Conservation (phyloP, 2,797 vertebrate genomes). For the Percopsis omiscomaycus region DNA sequence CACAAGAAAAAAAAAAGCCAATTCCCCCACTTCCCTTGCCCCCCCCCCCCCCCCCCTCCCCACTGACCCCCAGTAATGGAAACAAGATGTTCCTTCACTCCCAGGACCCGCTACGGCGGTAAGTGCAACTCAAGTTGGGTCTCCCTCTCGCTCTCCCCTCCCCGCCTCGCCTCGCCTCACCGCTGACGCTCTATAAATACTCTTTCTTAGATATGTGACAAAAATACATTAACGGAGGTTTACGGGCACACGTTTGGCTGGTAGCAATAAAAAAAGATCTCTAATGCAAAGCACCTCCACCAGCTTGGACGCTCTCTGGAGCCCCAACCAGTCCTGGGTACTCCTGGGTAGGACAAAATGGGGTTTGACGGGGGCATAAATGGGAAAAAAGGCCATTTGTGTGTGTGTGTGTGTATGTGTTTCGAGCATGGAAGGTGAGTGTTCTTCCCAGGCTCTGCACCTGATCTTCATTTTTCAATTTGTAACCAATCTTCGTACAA, state of each 20-base stretch:
- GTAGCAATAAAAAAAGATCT: constrained; percentile 33
- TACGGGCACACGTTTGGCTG: constrained; percentile 51
- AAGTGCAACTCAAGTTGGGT: constrained; percentile 51
- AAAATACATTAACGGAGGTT: constrained; percentile 69
- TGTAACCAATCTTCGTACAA: constrained; percentile 78
- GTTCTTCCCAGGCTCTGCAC: constrained; percentile 68
- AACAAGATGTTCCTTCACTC: constrained; percentile 78
- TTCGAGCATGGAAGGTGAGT: constrained; percentile 44
- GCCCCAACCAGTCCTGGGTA: constrained; percentile 10
- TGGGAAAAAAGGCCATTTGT: constrained; percentile 31
- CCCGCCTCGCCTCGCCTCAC: constrained; percentile 35
- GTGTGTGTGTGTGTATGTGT: constrained; percentile 16
- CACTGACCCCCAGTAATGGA: constrained; percentile 68
- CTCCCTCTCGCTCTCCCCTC: constrained; percentile 44
- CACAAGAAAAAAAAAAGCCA: too few species aligned
- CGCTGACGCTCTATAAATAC: constrained; percentile 64
- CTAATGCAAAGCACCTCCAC: constrained; percentile 35
- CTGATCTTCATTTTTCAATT: constrained; percentile 84
- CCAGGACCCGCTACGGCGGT: constrained; percentile 57
- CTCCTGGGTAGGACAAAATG: constrained; percentile 18
- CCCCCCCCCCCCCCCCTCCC: constrained; percentile 21
- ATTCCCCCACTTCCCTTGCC: constrained; percentile 41
- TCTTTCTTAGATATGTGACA: constrained; percentile 74
- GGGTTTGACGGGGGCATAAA: constrained; percentile 22
- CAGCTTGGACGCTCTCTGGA: constrained; percentile 22